Evolutionary conservation across 2,888 invertebrate genomes (phyloP).

Genomic region (Atrina japonica): DNA sequence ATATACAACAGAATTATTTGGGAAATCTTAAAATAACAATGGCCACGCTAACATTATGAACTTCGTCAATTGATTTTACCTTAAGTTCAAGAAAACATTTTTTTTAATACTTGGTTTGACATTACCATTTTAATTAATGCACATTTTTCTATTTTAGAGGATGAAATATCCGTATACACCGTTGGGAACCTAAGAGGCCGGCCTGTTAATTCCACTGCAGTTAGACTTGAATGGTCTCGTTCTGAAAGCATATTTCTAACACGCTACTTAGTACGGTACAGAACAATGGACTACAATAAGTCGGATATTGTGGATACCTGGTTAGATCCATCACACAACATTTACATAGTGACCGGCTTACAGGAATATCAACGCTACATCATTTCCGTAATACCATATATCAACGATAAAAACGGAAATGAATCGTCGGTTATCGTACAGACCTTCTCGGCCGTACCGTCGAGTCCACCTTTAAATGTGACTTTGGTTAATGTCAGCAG

Average conservation of each 20-base stretch:
- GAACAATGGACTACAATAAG: slow-evolving; percentile 12
- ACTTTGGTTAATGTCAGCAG: slow-evolving; percentile 50
- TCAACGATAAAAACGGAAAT: slow-evolving; percentile 59
- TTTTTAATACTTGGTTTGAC: neutral
- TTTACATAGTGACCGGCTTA: slow-evolving; percentile 39
- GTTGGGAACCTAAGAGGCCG: neutral
- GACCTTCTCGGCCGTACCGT: slow-evolving; percentile 58
- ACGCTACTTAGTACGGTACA: slow-evolving; percentile 30
- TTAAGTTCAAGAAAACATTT: too few species aligned
- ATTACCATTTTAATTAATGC: neutral
- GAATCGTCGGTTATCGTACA: slow-evolving; percentile 55
- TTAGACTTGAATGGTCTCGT: slow-evolving; percentile 29
- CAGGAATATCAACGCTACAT: slow-evolving; percentile 18
- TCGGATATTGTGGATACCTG: slow-evolving; percentile 39
- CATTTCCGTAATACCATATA: slow-evolving; percentile 59
- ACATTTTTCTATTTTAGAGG: neutral
- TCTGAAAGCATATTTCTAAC: slow-evolving; percentile 18
- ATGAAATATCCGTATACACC: neutral
- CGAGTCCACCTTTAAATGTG: slow-evolving; percentile 57
- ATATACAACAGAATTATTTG: too few species aligned
- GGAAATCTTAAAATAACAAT: too few species aligned
- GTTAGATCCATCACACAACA: slow-evolving; percentile 47
- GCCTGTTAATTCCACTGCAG: slow-evolving; percentile 15
- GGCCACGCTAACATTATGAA: too few species aligned
- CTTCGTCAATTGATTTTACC: too few species aligned